Percentiles rank a stretch among this genome's conserved stretches.
phyloP scores from a whole-genome alignment of 2,888 invertebrate species.

The Hemicrepidius hirtus region DNA sequence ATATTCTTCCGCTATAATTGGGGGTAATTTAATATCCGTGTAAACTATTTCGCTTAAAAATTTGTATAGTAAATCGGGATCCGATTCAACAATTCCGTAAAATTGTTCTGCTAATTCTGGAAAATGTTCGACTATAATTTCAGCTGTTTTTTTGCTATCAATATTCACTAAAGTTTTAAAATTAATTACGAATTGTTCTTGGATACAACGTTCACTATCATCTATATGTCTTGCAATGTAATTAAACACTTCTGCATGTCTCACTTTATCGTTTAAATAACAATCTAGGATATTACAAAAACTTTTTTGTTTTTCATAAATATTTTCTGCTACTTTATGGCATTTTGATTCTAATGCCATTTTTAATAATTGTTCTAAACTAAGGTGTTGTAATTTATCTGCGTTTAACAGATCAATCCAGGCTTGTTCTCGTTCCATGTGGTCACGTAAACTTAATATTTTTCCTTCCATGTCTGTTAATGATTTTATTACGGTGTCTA shows the following conservation, averaged over 20 bases:
- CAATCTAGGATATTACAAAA: constrained; percentile 80
- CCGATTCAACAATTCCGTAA: constrained; percentile 70
- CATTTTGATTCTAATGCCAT: constrained; percentile 81
- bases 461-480: constrained; percentile 64
- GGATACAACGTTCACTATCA: constrained; percentile 70
- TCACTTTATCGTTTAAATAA: constrained; percentile 78
- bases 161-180: constrained; percentile 76
- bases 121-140: constrained; percentile 77
- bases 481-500: constrained; percentile 77
- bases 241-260: constrained; percentile 78
- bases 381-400: constrained; percentile 76
- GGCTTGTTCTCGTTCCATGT: constrained; percentile 83
- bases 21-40: constrained; percentile 69
- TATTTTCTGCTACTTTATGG: constrained; percentile 81
- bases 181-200: constrained; percentile 71
- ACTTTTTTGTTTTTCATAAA: constrained; percentile 77
- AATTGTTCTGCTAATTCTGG: constrained; percentile 71
- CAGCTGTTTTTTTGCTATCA: constrained; percentile 78
- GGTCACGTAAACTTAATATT: constrained; percentile 71
- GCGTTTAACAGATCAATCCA: constrained; percentile 81
- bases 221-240: constrained; percentile 74
- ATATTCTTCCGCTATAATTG: constrained; percentile 76
- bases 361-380: constrained; percentile 75
- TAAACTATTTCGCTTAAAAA: constrained; percentile 76
- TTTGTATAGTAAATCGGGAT: constrained; percentile 72